Base-by-base conservation (phyloP, 2,113 vertebrate genomes). In the Acrocephalus arundinaceus region DNA sequence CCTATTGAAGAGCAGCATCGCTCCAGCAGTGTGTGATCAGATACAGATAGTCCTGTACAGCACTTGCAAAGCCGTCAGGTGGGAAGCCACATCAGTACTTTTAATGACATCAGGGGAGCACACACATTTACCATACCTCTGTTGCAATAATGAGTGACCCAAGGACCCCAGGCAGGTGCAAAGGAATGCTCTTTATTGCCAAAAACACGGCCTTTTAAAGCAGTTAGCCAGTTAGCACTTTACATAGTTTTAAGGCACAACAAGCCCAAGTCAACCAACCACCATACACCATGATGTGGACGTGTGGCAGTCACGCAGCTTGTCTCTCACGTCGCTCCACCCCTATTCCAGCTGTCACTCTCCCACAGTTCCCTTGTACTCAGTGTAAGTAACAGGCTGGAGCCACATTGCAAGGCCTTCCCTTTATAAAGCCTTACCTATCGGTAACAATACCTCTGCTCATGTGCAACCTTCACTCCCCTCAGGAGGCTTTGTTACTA, bases 1-100 rank as follows among this genome's bases (percentile, higher is more conserved):
- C 12, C 70, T 37, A 30, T 14, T 25, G 6, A 41, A n/a, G n/a
- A 87, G 58, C 49, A 85, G 45, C 45, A 23, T 15, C 15, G 20
- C 31, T 21, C 55, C 65, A 70, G 4, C 4, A 2, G 7, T 14
- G 25, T 49, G 19, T 2, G 27, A 28, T 67, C 7, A 68, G 37
- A 7, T 7, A 15, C 0, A 8, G 72, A 10, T 8, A 20, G 12
- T 49, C 77, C 58, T 80, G 18, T 9, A 25, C 2, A 2, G 31
- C 6, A 6, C 33, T 65, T 85, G 27, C 59, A 75, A 33, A 75
- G 31, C 35, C 30, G 25, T 7, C 2, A 25, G 28, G 22, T 14
- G 33, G 51, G 54, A 63, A 39, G 11, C 24, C 76, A 67, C 55
- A n/a, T n/a, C 7, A 61, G 66, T 72, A 43, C 6, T 37, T 67